Evolutionary conservation across 2,888 invertebrate species (phyloP).

Genomic region (Trisateles emortualis): DNA sequence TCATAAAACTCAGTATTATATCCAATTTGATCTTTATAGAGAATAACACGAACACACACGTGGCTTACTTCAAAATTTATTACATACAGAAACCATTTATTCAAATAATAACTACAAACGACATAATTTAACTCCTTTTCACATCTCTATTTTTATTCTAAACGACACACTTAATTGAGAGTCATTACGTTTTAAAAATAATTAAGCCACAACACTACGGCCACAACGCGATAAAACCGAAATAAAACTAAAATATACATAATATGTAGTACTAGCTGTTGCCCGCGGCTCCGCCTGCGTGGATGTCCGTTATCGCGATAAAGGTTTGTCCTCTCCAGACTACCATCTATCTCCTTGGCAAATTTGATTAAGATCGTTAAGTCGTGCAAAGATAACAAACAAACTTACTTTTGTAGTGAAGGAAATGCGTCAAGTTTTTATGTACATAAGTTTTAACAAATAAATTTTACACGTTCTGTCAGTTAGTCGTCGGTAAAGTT

Average conservation of each 20-base stretch:
- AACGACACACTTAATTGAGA: slow-evolving; percentile 17
- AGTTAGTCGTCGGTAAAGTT: too few species aligned
- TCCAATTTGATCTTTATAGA: not conserved
- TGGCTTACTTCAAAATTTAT: not conserved
- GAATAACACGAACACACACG: not conserved
- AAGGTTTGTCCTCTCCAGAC: too few species aligned
- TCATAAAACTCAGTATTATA: not conserved
- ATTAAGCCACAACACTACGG: not conserved
- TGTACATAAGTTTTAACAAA: too few species aligned
- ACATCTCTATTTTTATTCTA: slow-evolving; percentile 11
- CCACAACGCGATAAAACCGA: not conserved
- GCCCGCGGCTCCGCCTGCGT: too few species aligned
- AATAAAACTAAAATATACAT: not conserved
- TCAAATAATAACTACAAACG: slow-evolving; percentile 11
- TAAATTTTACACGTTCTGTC: too few species aligned
- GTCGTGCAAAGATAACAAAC: too few species aligned
- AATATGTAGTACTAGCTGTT: too few species aligned
- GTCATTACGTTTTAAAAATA: slow-evolving; percentile 13
- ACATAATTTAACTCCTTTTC: slow-evolving; percentile 10
- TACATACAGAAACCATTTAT: slow-evolving; percentile 2
- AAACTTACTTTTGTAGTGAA: too few species aligned
- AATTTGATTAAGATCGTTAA: too few species aligned
- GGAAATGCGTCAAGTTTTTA: too few species aligned
- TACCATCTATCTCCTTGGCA: too few species aligned
- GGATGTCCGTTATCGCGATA: too few species aligned